Percentiles rank a stretch among this genome's conserved stretches.
Evolutionary conservation across 2,888 invertebrate genomes (phyloP).

Genomic region (Megalurothrips usitatus): DNA sequence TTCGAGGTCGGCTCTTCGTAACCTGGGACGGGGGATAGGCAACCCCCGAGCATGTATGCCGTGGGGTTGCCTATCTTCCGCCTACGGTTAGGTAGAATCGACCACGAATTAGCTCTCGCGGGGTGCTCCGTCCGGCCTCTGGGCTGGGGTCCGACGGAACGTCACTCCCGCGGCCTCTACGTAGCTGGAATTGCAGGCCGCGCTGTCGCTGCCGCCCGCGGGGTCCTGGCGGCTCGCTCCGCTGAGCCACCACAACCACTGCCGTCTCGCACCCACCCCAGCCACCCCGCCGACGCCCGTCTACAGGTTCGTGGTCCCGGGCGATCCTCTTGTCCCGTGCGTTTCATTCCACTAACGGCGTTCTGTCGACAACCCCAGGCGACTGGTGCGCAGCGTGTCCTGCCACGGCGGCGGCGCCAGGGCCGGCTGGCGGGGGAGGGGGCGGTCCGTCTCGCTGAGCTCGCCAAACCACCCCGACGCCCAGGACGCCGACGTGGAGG

Average conservation of each 20-base stretch:
- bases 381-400: constrained; percentile 5
- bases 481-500: background rate
- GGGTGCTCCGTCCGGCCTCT: no score
- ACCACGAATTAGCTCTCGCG: no score
- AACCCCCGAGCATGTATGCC: no score
- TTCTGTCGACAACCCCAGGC: background rate
- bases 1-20: no score
- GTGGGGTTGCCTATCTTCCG: no score
- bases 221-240: background rate
- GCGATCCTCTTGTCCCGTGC: no score
- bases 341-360: no score
- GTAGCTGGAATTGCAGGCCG: background rate
- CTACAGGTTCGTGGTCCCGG: background rate
- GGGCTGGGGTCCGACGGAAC: no score
- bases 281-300: background rate
- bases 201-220: background rate
- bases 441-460: background rate
- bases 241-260: background rate
- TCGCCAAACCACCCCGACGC: background rate
- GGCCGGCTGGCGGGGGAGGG: background rate
- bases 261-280: background rate
- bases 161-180: background rate
- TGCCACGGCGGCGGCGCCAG: background rate
- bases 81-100: no score
- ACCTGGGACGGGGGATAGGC: no score